phyloP scores from a whole-genome alignment of 2,888 invertebrate species.

The Pyralis farinalis region DNA sequence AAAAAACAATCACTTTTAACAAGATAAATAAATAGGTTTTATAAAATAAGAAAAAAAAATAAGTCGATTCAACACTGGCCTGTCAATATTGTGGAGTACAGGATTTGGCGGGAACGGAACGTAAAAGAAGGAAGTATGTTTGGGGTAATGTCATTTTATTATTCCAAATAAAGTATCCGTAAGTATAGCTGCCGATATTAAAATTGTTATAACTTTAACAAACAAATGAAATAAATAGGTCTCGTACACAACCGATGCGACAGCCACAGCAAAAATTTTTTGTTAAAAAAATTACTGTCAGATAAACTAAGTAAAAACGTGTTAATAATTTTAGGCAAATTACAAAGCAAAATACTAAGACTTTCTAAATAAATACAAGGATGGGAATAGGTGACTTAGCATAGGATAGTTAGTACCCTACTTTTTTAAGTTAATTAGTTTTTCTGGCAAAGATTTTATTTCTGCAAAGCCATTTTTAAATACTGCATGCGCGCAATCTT shows the following conservation, averaged over 20 bases:
- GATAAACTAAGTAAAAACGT: conserved; percentile 28
- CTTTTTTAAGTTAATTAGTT: too few relatives aligned
- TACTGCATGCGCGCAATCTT: conserved; percentile 26
- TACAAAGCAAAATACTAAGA: conserved; percentile 70
- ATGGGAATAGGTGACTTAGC: conserved; percentile 54
- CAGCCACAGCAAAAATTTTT: conserved; percentile 20
- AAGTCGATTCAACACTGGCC: conserved; percentile 77
- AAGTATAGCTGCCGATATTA: conserved; percentile 74
- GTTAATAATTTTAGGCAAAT: conserved; percentile 57
- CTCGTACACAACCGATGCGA: conserved; percentile 55
- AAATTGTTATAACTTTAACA: conserved; percentile 65
- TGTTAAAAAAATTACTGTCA: background rate
- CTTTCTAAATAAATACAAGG: conserved; percentile 65
- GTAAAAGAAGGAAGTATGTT: conserved; percentile 23
- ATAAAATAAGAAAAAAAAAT: conserved; percentile 54
- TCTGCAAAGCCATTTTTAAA: conserved; percentile 27
- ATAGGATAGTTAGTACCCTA: conserved; percentile 45
- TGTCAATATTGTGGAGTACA: conserved; percentile 76
- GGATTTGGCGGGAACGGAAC: conserved; percentile 30
- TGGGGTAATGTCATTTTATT: conserved; percentile 67
- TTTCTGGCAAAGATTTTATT: conserved; percentile 13
- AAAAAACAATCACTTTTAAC: conserved; percentile 68
- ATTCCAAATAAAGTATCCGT: conserved; percentile 72
- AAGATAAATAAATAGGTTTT: conserved; percentile 74
- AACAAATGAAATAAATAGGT: conserved; percentile 50